Base-by-base conservation (phyloP, 2,797 vertebrate species). In the Lindbergichthys nudifrons region DNA sequence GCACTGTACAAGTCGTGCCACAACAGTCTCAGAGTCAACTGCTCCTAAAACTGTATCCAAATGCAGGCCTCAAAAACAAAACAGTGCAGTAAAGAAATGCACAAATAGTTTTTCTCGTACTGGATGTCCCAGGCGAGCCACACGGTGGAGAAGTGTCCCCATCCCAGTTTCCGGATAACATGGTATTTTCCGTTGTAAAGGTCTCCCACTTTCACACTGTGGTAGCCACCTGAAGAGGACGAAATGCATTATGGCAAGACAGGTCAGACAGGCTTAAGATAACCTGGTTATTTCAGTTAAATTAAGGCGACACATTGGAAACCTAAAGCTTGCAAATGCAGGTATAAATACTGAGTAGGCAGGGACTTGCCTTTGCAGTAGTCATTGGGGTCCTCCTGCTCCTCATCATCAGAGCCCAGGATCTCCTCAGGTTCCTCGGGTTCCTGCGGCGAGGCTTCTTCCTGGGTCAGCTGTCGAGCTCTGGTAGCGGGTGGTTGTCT, bases 91-190 rank as follows among this genome's bases (percentile, higher is more conserved):
- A 48, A 50, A 10, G 63, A 45, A 54, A 68, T 52, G 54, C 3
- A 71, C 19, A 21, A 0, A 80, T 73, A 5, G 15, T 13, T 13
- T 67, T 45, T 79, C 4, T 80, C 97, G 87, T 95, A 99, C 98
- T 97, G 97, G 87, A 97, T 96, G 88, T 99, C 98, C 98, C 97
- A 98, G 26, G 97, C 97, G 21, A 99, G 94, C 98, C 98, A 99
- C 76, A 99, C 98, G 1, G 98, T 99, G 64, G 98, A 99, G 92
- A 99, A 99, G 92, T 99, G 98, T 62, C 98, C 97, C 98, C 98
- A 99, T 88, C 98, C 98, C 51, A 99, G 94, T 86, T 99, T 99
- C 58, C 98, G 95, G 87, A 99, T 99, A 16, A 99, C 97, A 11
- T 99, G 98, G 84, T 99, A 99, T 84, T 97, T 96, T 10, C 97